A percentile compares a stretch with the other conserved stretches of the same genome.
Evolutionary conservation across 23 tunicate species (phyloP).

Genomic region (Clavelina lepadiformis): DNA sequence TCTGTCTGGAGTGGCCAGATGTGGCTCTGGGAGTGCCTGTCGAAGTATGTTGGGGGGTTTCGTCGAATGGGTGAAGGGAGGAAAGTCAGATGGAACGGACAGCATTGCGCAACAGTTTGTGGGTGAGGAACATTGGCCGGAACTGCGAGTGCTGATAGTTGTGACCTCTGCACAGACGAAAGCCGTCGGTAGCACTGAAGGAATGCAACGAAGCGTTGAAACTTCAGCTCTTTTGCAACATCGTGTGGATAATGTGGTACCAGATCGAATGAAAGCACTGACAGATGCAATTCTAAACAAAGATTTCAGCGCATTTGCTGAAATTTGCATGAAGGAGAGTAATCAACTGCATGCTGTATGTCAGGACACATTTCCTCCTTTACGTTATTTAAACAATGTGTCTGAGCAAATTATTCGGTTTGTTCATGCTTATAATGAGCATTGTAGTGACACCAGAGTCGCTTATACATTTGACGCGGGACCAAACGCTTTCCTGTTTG

Average conservation of each 20-base stretch:
- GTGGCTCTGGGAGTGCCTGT: slow-evolving; percentile 90
- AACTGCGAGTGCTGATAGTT: slow-evolving; percentile 62
- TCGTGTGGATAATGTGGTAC: slow-evolving; percentile 40
- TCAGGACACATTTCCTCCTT: slow-evolving; percentile 73
- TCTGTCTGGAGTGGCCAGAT: slow-evolving; percentile 51
- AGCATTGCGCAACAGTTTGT: slow-evolving; percentile 46
- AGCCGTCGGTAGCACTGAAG: slow-evolving; percentile 72
- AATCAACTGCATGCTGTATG: slow-evolving; percentile 89
- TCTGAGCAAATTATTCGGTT: slow-evolving; percentile 44
- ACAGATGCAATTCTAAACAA: slow-evolving; percentile 36
- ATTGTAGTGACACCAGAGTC: slow-evolving; percentile 14
- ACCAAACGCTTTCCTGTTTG: slow-evolving; percentile 82
- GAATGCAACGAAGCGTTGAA: slow-evolving; percentile 69
- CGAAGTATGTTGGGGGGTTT: slow-evolving; percentile 87
- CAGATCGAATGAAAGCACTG: slow-evolving; percentile 26
- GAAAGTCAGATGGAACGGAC: slow-evolving; percentile 46
- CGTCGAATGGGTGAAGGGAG: slow-evolving; percentile 75
- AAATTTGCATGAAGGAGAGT: slow-evolving; percentile 75
- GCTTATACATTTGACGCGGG: slow-evolving; percentile 97
- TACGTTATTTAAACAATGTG: slow-evolving; percentile 46
- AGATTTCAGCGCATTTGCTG: slow-evolving; percentile 59
- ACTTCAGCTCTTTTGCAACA: slow-evolving; percentile 55
- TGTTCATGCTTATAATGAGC: slow-evolving; percentile 64
- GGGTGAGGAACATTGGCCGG: slow-evolving; percentile 75
- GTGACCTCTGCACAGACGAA: slow-evolving; percentile 47